phyloP scores from a whole-genome alignment of 2,888 invertebrate species.

The Drosophila anomalata region DNA sequence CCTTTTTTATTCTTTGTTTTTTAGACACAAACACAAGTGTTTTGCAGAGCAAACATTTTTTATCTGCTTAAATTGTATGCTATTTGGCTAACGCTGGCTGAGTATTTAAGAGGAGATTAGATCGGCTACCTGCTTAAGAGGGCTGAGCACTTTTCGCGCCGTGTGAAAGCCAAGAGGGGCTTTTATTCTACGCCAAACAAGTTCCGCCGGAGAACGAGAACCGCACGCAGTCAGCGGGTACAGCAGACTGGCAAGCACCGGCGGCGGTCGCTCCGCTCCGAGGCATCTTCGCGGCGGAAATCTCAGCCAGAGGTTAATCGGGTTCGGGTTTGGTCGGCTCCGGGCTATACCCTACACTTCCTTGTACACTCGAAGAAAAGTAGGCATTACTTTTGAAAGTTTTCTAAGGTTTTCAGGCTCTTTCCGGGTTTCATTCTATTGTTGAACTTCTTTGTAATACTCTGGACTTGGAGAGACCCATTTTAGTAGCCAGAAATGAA shows the following conservation, averaged over 20 bases:
- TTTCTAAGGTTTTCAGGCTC: not conserved
- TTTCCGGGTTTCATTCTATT: not conserved
- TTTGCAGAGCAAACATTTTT: slow-evolving; percentile 28
- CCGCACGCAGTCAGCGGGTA: slow-evolving; percentile 65
- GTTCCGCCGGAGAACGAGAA: slow-evolving; percentile 42
- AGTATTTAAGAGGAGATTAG: slow-evolving; percentile 38
- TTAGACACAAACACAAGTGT: slow-evolving; percentile 39
- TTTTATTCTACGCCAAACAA: slow-evolving; percentile 15
- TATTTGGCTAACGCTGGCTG: slow-evolving; percentile 23
- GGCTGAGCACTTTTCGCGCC: slow-evolving; percentile 51
- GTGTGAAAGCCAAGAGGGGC: slow-evolving; percentile 28
- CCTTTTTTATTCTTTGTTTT: slow-evolving; percentile 16
- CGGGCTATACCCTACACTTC: slow-evolving; percentile 18
- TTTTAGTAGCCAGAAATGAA: too few relatives aligned
- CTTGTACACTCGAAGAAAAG: not conserved
- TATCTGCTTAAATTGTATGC: slow-evolving; percentile 27
- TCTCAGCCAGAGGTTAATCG: slow-evolving; percentile 50
- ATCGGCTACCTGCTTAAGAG: slow-evolving; percentile 40
- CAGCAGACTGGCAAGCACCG: slow-evolving; percentile 64
- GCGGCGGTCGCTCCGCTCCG: slow-evolving; percentile 39
- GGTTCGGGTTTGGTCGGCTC: slow-evolving; percentile 23
- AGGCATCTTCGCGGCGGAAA: slow-evolving; percentile 70
- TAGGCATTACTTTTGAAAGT: not conserved
- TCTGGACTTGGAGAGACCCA: too few relatives aligned
- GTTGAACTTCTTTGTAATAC: not conserved